A percentile compares a stretch with the other conserved stretches of the same genome.
phyloP scores from a whole-genome alignment of 2,888 invertebrate species.

The Mantis religiosa region DNA sequence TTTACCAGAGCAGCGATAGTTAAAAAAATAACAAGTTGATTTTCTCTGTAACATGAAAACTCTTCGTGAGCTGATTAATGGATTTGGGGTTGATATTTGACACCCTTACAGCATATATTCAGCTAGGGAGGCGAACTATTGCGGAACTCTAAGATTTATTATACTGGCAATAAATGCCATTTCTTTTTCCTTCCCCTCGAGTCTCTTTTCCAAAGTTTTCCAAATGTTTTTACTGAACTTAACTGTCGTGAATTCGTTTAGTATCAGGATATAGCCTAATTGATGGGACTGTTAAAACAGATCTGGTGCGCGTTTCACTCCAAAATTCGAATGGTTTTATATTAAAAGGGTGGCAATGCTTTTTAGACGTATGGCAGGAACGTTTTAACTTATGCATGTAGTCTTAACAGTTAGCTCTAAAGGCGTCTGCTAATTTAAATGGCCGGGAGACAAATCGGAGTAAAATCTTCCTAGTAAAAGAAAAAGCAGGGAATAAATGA shows the following conservation, averaged over 20 bases:
- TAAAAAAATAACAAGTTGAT: constrained; percentile 8
- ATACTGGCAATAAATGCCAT: constrained; percentile 11
- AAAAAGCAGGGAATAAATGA: neutral
- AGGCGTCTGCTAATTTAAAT: neutral
- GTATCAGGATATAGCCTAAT: neutral
- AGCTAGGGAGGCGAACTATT: neutral
- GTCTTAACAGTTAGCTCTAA: neutral
- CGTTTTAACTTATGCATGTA: neutral
- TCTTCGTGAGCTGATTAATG: constrained; percentile 22
- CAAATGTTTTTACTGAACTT: neutral
- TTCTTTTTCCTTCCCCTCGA: neutral
- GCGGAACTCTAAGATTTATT: constrained; percentile 10
- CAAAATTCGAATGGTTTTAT: neutral
- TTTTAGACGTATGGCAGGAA: neutral
- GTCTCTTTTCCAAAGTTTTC: constrained; percentile 6
- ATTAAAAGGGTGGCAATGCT: neutral
- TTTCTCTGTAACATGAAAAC: neutral
- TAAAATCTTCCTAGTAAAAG: neutral
- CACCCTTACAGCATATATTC: constrained; percentile 16
- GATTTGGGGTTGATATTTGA: constrained; percentile 24
- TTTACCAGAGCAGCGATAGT: neutral
- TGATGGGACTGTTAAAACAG: neutral
- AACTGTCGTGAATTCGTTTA: neutral
- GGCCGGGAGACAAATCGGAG: too few species aligned
- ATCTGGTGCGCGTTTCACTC: neutral